Base-by-base conservation (phyloP, 2,888 invertebrate genomes). In the Xestoiulus laeticollis region DNA sequence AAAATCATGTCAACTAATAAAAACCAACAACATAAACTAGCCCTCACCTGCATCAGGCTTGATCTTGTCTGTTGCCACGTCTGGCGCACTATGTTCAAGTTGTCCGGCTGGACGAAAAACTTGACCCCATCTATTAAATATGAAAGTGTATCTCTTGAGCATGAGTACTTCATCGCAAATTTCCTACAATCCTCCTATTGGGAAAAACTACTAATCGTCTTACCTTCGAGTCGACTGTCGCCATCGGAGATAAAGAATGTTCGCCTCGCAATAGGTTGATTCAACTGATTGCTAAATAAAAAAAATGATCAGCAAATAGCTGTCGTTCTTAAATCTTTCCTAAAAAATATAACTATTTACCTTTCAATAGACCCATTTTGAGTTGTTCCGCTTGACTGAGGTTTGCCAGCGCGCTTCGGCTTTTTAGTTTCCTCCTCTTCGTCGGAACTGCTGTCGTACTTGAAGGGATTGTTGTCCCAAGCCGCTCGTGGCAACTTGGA, bases 381-480 rank as follows among this genome's bases (percentile, higher is more conserved):
- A 38, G 0, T 19, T 19, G 14, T 48, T 16, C 16, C 48, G 48
- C 48, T 48, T 48, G 16, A 6, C 16, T 78, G 1, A 26, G 30
- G 0, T 78, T 78, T 30, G 38, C 38, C 38, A 38, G 5, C 5
- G 8, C 6, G 38, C 8, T 38, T 38, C 38, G 0, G 38, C 8
- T 1, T 68, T 22, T 68, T 22, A 19, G 30, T 30, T 26, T 86
- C 88, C 1, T 48, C 88, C n/a, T 85, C 88, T 44, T 88, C 88
- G 19, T 53, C 85, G 26, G 53, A 38, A 59, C 43, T 83, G 82
- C 87, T 87, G 48, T 87, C 87, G n/a, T 87, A 87, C 22, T 84
- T 78, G 82, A 87, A 87, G 0, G 87, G 87, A 44, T 87, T 87
- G n/a, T 5, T 43, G n/a, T 44, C 87, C 87, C 87, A 87, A 33